Conservation (phyloP, 2,888 invertebrate genomes). For the Bursaphelenchus okinawaensis region DNA sequence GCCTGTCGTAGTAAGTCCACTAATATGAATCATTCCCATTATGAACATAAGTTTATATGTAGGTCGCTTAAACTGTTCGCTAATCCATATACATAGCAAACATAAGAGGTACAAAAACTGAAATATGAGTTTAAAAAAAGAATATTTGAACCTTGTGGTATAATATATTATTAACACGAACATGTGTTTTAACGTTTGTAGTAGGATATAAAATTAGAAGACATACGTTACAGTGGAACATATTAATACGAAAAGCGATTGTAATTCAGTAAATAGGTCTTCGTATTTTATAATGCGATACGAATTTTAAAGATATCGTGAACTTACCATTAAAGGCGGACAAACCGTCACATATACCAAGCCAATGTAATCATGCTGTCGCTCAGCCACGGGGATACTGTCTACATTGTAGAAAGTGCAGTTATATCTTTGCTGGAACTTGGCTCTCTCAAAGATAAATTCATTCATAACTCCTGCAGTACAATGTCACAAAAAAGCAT, state of each 20-base stretch:
- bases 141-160: too few species aligned
- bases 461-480: too few species aligned
- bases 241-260: too few species aligned
- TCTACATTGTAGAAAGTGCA: not conserved
- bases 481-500: too few species aligned
- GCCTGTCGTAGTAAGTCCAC: not conserved
- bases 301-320: not conserved
- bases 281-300: not conserved
- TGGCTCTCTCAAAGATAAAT: too few species aligned
- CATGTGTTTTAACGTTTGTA: too few species aligned
- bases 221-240: too few species aligned
- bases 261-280: too few species aligned
- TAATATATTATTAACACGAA: too few species aligned
- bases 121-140: not conserved
- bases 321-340: not conserved
- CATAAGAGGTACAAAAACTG: not conserved
- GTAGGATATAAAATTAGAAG: too few species aligned
- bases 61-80: not conserved
- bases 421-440: not conserved
- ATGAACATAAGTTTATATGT: not conserved
- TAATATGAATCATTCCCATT: not conserved
- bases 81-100: not conserved
- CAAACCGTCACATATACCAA: not conserved
- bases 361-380: not conserved
- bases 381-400: not conserved